These are phyloP conservation scores for Hoplodrina blanda DNA, from an alignment of 2,888 invertebrate species.

Conservation along the genomic window DNA sequence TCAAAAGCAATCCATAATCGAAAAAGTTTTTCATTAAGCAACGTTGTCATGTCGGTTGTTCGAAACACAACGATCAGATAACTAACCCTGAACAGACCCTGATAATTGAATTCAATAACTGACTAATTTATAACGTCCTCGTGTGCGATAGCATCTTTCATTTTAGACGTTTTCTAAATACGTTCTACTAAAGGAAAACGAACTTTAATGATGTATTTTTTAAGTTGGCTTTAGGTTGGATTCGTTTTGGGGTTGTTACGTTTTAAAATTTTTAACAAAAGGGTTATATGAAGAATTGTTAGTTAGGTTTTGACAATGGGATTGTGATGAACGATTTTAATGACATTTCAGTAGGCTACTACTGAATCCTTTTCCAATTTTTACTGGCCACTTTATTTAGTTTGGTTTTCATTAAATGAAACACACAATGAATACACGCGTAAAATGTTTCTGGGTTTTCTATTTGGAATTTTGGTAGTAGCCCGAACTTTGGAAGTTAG, in stretches of 20 bases:
- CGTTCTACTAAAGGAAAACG: conserved; percentile 23
- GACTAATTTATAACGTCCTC: conserved; percentile 80
- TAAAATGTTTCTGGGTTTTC: not conserved
- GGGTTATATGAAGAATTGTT: conserved; percentile 22
- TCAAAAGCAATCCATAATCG: conserved; percentile 41
- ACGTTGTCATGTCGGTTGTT: conserved; percentile 60
- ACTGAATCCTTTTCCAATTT: not conserved
- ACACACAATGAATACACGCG: too few species aligned
- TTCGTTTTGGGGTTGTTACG: not conserved
- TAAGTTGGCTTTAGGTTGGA: not conserved
- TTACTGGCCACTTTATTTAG: too few species aligned
- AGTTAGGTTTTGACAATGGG: conserved; percentile 25
- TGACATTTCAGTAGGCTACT: conserved; percentile 13
- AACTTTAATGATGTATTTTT: conserved; percentile 13
- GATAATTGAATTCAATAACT: conserved; percentile 80
- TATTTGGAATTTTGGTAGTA: too few species aligned
- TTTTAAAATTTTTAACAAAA: conserved; percentile 14
- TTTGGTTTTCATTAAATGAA: not conserved
- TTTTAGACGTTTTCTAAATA: conserved; percentile 59
- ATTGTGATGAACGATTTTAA: conserved; percentile 24
- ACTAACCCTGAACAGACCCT: conserved; percentile 64
- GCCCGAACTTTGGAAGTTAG: too few species aligned
- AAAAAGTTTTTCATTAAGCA: conserved; percentile 57
- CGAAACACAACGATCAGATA: conserved; percentile 59
- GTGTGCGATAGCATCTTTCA: conserved; percentile 73